Percentiles rank a stretch among this genome's conserved stretches.
These are phyloP conservation scores for Otus sunia DNA, from an alignment of 2,113 vertebrate species.

Conservation along the genomic window DNA sequence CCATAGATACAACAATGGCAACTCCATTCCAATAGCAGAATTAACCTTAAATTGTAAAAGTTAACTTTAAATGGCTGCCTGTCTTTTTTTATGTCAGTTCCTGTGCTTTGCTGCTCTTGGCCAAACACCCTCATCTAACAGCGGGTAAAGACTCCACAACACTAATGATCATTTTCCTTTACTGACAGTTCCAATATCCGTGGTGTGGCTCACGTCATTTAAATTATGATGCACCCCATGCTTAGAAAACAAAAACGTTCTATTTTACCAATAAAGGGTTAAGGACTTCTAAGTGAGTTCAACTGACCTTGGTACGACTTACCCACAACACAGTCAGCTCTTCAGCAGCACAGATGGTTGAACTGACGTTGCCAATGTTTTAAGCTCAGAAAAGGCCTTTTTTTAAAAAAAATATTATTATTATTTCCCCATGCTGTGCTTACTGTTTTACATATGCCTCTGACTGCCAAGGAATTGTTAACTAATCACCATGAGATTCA, in stretches of 20 bases:
- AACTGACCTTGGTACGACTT: slow-evolving; percentile 65
- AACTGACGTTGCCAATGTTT: slow-evolving; percentile 61
- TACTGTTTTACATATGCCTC: slow-evolving; percentile 64
- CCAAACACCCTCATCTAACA: fast-evolving
- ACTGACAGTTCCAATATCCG: not conserved
- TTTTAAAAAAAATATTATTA: not conserved
- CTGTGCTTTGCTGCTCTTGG: not conserved
- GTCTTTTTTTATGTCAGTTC: not conserved
- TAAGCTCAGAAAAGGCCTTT: slow-evolving; percentile 47
- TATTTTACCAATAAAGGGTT: not conserved
- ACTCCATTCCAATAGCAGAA: not conserved
- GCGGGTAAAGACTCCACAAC: not conserved
- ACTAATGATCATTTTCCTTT: not conserved
- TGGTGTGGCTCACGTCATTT: not conserved
- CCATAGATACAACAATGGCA: not conserved
- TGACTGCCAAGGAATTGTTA: slow-evolving; percentile 80
- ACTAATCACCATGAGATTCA: slow-evolving; percentile 75
- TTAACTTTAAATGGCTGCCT: not conserved
- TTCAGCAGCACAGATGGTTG: slow-evolving; percentile 67
- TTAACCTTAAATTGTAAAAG: not conserved
- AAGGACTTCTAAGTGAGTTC: not conserved
- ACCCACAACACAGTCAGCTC: slow-evolving; percentile 53
- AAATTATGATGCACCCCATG: fast-evolving
- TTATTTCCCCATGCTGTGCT: slow-evolving; percentile 66
- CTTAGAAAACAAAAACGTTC: not conserved